Evolutionary conservation across 2,797 vertebrate species (phyloP).

Genomic region (Valencia hispanica): DNA sequence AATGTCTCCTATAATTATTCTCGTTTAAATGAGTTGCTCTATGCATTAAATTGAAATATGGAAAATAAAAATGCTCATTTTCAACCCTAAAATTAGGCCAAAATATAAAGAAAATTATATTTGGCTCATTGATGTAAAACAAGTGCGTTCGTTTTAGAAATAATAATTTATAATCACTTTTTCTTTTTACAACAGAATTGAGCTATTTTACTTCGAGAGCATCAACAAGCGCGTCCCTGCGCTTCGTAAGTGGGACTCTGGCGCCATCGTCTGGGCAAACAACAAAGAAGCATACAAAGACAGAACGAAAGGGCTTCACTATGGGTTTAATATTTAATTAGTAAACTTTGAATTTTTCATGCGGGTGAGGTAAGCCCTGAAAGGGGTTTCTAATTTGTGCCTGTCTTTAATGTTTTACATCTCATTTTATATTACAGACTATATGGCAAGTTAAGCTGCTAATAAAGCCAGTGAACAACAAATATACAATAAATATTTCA

Average conservation of each 20-base stretch:
- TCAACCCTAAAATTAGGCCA: background rate
- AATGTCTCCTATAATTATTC: background rate
- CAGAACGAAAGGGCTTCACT: constrained; percentile 24
- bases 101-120: background rate
- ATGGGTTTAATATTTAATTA: constrained; percentile 79
- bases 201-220: background rate
- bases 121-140: background rate
- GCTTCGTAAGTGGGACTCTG: constrained; percentile 67
- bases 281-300: constrained; percentile 11
- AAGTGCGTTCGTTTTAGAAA: background rate
- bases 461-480: background rate
- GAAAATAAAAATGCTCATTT: background rate
- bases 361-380: constrained; percentile 75
- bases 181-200: background rate
- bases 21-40: background rate
- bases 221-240: constrained; percentile 11
- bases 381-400: constrained; percentile 17
- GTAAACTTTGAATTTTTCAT: constrained; percentile 82
- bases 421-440: constrained; percentile 7
- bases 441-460: background rate
- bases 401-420: constrained; percentile 37
- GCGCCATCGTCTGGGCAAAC: constrained; percentile 75
- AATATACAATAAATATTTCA: background rate
- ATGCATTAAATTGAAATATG: background rate
- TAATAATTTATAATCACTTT: no score